Conservation (phyloP, 2,113 vertebrate species). For the Mastomys natalensis region DNA sequence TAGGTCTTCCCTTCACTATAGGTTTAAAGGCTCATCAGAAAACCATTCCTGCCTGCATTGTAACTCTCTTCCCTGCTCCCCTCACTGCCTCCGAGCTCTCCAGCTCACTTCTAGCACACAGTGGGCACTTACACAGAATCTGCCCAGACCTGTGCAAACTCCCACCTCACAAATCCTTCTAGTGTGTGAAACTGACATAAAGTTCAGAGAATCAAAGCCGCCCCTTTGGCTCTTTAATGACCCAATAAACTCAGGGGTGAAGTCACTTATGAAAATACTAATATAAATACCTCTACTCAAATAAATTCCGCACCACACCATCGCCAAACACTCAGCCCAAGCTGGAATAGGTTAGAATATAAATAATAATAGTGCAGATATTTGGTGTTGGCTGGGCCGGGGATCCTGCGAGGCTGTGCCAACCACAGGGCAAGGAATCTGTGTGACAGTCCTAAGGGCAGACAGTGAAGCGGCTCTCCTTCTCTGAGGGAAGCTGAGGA, state of each 20-base stretch:
- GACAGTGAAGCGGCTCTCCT: accelerated
- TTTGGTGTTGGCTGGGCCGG: accelerated
- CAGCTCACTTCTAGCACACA: not conserved
- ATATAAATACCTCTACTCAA: constrained; percentile 18
- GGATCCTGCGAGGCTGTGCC: accelerated
- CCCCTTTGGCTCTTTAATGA: not conserved
- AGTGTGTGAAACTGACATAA: not conserved
- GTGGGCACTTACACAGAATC: not conserved
- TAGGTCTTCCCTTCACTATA: not conserved
- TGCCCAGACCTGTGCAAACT: not conserved
- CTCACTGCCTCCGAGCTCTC: not conserved
- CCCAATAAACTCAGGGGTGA: constrained; percentile 32
- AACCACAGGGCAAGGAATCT: accelerated
- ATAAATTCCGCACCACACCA: constrained; percentile 32
- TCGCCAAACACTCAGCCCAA: not conserved
- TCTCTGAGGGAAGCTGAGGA: not conserved
- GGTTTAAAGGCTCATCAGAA: not conserved
- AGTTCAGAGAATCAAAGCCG: not conserved
- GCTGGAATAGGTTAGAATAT: accelerated
- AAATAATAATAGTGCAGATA: accelerated
- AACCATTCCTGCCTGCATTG: not conserved
- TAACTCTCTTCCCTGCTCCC: not conserved
- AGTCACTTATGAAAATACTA: constrained; percentile 40
- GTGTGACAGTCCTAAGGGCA: accelerated
- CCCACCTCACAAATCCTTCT: not conserved